Percentiles rank a stretch among this genome's conserved stretches.
Conservation (phyloP, 2,888 invertebrate genomes). For the Elegia similella region DNA sequence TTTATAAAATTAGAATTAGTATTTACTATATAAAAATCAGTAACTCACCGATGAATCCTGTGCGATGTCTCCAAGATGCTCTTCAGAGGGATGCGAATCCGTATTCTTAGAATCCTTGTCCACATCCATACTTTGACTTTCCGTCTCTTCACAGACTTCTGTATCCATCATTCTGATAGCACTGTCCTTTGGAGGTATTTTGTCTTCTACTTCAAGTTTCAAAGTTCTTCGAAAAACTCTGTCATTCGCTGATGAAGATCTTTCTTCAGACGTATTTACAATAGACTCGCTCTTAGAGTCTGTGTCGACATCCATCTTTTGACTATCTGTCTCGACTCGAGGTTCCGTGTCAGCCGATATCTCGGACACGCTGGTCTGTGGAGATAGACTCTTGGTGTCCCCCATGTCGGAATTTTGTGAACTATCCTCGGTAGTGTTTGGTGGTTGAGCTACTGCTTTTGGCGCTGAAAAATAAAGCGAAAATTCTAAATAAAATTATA, state of each 20-base stretch:
- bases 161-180: not conserved
- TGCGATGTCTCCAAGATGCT: not conserved
- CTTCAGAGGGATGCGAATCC: not conserved
- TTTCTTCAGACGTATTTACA: conserved; percentile 26
- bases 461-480: conserved; percentile 36
- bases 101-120: not conserved
- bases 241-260: not conserved
- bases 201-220: not conserved
- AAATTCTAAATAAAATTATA: not conserved
- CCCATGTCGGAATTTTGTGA: conserved; percentile 67
- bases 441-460: conserved; percentile 48
- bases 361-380: conserved; percentile 61
- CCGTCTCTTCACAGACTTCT: not conserved
- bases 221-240: not conserved
- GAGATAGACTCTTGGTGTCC: conserved; percentile 62
- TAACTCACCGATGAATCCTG: conserved; percentile 40
- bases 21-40: not conserved
- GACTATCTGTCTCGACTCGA: conserved; percentile 23
- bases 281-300: conserved; percentile 37
- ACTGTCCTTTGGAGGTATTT: not conserved
- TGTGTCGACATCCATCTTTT: conserved; percentile 39
- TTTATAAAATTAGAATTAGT: no score
- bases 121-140: not conserved
- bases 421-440: conserved; percentile 60
- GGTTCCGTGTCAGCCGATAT: conserved; percentile 51